Conservation (phyloP, 2,797 vertebrate species). For the Alca torda region DNA sequence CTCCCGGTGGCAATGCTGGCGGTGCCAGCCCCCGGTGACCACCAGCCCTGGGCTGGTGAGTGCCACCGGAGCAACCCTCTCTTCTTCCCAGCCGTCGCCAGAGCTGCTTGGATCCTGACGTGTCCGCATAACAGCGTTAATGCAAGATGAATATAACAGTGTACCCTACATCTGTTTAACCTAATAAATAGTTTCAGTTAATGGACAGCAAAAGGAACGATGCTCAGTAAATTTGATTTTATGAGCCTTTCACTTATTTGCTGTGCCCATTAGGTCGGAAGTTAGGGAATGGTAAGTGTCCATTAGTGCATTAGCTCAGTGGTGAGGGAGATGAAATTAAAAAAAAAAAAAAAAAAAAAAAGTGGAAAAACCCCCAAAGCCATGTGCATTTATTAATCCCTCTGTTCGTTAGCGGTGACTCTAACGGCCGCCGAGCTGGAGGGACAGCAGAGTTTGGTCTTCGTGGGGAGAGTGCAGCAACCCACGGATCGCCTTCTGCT, state of each 20-base stretch:
- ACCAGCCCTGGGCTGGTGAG: neutral
- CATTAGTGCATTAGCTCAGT: slow-evolving; percentile 65
- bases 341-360: neutral
- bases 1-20: too few species aligned
- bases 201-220: slow-evolving; percentile 45
- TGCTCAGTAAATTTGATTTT: slow-evolving; percentile 62
- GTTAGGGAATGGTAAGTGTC: slow-evolving; percentile 47
- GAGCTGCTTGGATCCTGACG: neutral
- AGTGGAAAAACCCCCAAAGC: neutral
- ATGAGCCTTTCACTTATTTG: slow-evolving; percentile 57
- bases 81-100: neutral
- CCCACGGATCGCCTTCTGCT: accelerated
- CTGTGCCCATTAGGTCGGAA: slow-evolving; percentile 57
- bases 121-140: neutral
- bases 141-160: neutral
- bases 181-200: slow-evolving; percentile 53
- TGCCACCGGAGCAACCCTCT: neutral
- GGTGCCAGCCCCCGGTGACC: neutral
- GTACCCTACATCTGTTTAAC: slow-evolving; percentile 4
- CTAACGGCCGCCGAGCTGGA: accelerated
- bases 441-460: accelerated
- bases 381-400: neutral
- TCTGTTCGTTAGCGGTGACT: neutral
- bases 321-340: slow-evolving; percentile 2
- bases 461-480: accelerated